These are phyloP conservation scores for Atopsyche davidsoni DNA, from an alignment of 1,140 invertebrate species.

Conservation along the genomic window DNA sequence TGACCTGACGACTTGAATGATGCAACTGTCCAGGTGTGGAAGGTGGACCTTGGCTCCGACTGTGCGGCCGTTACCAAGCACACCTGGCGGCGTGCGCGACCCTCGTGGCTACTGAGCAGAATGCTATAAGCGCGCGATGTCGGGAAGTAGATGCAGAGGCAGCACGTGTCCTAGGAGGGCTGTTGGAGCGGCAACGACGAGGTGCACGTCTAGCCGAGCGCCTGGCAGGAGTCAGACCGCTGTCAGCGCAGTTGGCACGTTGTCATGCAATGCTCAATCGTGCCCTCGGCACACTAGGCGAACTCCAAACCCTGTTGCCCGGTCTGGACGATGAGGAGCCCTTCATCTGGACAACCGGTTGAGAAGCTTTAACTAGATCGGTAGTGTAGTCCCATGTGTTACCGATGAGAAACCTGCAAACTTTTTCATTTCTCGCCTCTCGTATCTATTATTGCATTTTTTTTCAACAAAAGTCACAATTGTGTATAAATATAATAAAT, in stretches of 20 bases:
- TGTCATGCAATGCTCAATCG: slow-evolving; percentile 80
- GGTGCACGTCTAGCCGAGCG: slow-evolving; percentile 81
- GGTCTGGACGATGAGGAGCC: slow-evolving; percentile 79
- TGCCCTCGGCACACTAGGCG: slow-evolving; percentile 77
- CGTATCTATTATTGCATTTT: too few species aligned
- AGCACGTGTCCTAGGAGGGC: slow-evolving; percentile 57
- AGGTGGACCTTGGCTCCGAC: slow-evolving; percentile 52
- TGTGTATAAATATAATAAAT: too few species aligned
- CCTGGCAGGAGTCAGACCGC: slow-evolving; percentile 70
- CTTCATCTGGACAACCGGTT: slow-evolving; percentile 81
- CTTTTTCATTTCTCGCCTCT: too few species aligned
- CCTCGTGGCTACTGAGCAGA: slow-evolving; percentile 67
- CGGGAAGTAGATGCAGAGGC: slow-evolving; percentile 74
- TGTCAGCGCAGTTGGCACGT: slow-evolving; percentile 67
- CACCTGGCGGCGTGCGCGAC: slow-evolving; percentile 67
- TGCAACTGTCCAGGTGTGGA: slow-evolving; percentile 44
- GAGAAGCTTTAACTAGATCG: too few species aligned
- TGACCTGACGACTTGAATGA: neutral
- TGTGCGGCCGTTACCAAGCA: slow-evolving; percentile 68
- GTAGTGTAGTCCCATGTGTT: too few species aligned
- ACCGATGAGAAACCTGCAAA: too few species aligned
- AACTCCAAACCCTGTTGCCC: slow-evolving; percentile 78
- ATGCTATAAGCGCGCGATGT: slow-evolving; percentile 60
- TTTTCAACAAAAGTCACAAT: too few species aligned
- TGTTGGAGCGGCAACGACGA: slow-evolving; percentile 75